Base-by-base conservation (phyloP, 2,797 vertebrate genomes). In the Apogon talboti region DNA sequence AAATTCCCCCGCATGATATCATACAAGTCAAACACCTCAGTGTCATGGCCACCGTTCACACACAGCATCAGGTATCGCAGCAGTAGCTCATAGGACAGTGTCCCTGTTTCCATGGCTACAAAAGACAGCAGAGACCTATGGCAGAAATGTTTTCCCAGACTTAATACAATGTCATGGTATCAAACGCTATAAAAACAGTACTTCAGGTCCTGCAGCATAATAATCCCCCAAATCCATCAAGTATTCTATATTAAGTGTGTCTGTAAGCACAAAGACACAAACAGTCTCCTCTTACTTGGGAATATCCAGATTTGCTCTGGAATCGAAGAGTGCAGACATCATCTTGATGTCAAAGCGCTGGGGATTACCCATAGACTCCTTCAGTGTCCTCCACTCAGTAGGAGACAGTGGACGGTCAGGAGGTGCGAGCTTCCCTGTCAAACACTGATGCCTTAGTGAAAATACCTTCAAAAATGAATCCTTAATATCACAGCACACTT, bases 61-160 rank as follows among this genome's bases (percentile, higher is more conserved):
- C 97, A 99, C 7, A 99, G 62, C 0, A 75, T 72, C 76, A 99
- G 89, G 77, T 97, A 99, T 52, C 66, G 92, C n/a, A 98, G 61
- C 11, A 99, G 79, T 44, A 97, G 61, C 43, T 82, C 78, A 58
- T 99, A 99, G 0, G 91, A 54, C 73, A 99, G 24, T 0, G 95
- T 95, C 40, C 96, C 95, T 0, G 90, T 89, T 58, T 93, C 95
- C 43, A 73, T 84, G 13, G 95, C 95, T 18, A 95, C 84, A 50
- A 94, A 94, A 13, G 90, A 91, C 85, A 99, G 86, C 44, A 99
- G 86, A 47, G 98, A 99, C 85, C 91, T 92, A 7, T 19, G 19
- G 33, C 14, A 64, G 42, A 62, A 43, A 14, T 28, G 24, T 28
- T 28, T 28, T 21, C 3, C 19, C 52, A 11, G 9, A 38, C 2